A percentile compares a stretch with the other conserved stretches of the same genome.
phyloP scores from a whole-genome alignment of 1,140 invertebrate species.

The Polyergus mexicanus region DNA sequence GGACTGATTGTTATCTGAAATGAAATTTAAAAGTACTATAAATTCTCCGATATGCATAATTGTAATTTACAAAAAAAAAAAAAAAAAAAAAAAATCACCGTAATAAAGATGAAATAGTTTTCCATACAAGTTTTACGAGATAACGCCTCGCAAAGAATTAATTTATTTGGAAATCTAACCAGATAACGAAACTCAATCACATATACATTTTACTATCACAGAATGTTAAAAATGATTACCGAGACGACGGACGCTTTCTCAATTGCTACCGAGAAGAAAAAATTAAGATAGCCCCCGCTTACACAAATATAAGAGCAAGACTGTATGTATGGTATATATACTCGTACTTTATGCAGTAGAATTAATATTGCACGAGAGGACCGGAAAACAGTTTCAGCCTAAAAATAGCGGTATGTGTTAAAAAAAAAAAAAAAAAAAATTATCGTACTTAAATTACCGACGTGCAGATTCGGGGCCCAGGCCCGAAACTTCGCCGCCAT shows the following conservation, averaged over 20 bases:
- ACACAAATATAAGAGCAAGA: neutral
- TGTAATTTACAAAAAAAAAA: neutral
- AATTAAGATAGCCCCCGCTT: neutral
- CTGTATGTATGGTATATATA: neutral
- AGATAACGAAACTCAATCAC: neutral
- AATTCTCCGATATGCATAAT: neutral
- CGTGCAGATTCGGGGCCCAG: neutral
- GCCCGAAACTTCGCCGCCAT: neutral
- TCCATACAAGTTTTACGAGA: neutral
- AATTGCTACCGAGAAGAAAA: neutral
- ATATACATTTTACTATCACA: neutral
- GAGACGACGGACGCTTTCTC: neutral
- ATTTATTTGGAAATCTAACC: neutral
- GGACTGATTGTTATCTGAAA: slow-evolving; percentile 30
- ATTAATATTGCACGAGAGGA: neutral
- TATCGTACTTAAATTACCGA: neutral
- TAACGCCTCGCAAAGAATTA: neutral
- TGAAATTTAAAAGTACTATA: neutral
- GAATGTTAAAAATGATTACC: neutral
- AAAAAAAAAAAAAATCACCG: neutral
- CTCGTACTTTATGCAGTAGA: neutral
- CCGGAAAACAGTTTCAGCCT: neutral
- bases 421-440: no score
- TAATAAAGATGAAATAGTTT: neutral
- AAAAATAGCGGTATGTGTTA: neutral